Evolutionary conservation across 1,140 invertebrate genomes (phyloP), one percentile per base, ranked within the genome.

Genomic region (Drosophila parvula): DNA sequence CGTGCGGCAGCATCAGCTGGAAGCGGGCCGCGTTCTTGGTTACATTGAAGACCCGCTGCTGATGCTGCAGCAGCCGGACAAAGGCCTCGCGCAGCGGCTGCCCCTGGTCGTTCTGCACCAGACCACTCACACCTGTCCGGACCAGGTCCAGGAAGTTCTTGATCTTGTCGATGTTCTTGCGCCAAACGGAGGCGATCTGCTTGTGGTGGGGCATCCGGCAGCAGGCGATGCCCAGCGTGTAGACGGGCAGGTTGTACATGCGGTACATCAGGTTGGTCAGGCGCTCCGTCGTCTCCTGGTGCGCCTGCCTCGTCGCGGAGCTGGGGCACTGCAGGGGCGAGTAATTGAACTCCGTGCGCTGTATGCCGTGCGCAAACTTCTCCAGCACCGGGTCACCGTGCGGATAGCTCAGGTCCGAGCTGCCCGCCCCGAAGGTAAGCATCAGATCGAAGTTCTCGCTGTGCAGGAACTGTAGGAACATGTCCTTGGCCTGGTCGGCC

Each of bases 201-300:
- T 92, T 92, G 12, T 95, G 92, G 2, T 85, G 63, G 0, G 97
- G 97, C 93, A 96, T 96, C 74, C 96, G 96, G 83, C 97, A 98
- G 81, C 97, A 98, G 47, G 95, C 94, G 7, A 95, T 65, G 2
- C 94, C 94, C 28, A 94, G 91, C 0, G 94, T 94, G n/a, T 94
- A 92, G 70, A 95, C 91, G 0, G 94, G 94, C 2, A 93, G 91
- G 12, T 93, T 92, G 67, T 93, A 95, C 70, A 94, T 91, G 38
- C 94, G 93, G 62, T 93, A 94, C 2, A 95, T 65, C 30, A 94
- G 74, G 82, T 95, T 94, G 4, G 94, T 93, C 16, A 95, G 43
- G 1, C 86, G 53, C n/a, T 90, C 79, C 40, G 64, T 79, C 14
- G 78, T 79, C 45, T 90, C 77, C 10, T 61, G 70, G 36, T 91